Evolutionary conservation across 2,113 vertebrate species (phyloP).

Genomic region (Scytalopus superciliaris): DNA sequence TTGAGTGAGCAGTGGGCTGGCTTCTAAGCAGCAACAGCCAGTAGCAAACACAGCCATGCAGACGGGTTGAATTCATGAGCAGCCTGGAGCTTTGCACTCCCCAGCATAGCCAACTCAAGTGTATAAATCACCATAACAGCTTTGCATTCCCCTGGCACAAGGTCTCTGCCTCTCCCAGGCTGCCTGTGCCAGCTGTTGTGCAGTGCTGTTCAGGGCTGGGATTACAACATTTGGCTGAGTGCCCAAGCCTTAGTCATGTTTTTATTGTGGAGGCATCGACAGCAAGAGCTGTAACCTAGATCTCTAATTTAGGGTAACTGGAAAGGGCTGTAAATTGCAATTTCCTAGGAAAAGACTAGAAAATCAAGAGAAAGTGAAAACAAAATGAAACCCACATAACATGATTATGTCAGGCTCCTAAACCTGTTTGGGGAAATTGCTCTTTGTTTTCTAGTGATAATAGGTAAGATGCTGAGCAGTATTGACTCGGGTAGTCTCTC

Average conservation of each 20-base stretch:
- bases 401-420: background rate
- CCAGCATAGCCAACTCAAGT: background rate
- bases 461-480: background rate
- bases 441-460: background rate
- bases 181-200: background rate
- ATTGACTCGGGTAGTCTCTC: background rate
- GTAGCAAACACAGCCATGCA: background rate
- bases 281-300: background rate
- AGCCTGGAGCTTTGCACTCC: background rate
- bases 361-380: background rate
- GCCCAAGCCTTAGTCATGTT: background rate
- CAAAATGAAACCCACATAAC: background rate
- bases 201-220: background rate
- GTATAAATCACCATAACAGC: constrained; percentile 10
- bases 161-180: background rate
- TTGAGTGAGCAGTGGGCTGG: background rate
- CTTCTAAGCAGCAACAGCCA: background rate
- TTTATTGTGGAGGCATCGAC: background rate
- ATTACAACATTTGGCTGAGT: background rate
- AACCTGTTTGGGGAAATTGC: background rate
- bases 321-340: background rate
- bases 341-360: background rate
- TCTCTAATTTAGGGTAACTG: background rate
- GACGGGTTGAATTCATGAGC: background rate
- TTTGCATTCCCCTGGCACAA: constrained; percentile 10